Base-by-base conservation (phyloP, 2,113 vertebrate species). In the Saguinus imperator region DNA sequence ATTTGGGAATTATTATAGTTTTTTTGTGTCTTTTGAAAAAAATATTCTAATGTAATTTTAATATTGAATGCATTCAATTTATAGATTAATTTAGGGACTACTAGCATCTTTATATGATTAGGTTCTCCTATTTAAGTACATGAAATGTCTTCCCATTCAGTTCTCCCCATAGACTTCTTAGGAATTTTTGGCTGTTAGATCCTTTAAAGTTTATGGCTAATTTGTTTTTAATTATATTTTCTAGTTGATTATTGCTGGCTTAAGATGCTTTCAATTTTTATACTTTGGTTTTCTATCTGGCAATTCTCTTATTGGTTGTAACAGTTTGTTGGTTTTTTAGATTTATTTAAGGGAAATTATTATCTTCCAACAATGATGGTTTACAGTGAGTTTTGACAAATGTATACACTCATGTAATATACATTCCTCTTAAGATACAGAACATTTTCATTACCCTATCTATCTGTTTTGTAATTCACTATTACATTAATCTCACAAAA, bases 11-110 rank as follows among this genome's bases (percentile, higher is more conserved):
- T 91, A 27, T 27, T 73, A 3, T 48, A 64, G 55, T 23, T 80
- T 80, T n/a, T 72, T 92, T 92, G 57, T 95, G 21, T 80, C 18
- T 81, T 86, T 95, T 93, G 21, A 55, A 66, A 79, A 70, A 70
- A 88, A 84, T 20, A 64, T 64, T 85, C 23, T 48, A 80, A 57
- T 89, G 11, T 64, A 92, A 64, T 92, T 92, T 84, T 89, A 92
- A 52, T 66, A 70, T 40, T 75, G 66, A 66, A 58, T 82, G 27
- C 35, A 68, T 43, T 87, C 37, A 35, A 43, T 91, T 75, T 87
- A 87, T 87, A 93, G 45, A 58, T 87, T 79, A 89, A 66, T 72
- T 92, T 92, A 4, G 40, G 52, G 14, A 80, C 4, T 93, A 68
- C 16, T 64, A 11, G 66, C 35, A 64, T 79, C 77, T 96, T 92